Evolutionary conservation across 2,888 invertebrate species (phyloP), one percentile per base, ranked within the genome.

Genomic region (Falcaria lacertinaria): DNA sequence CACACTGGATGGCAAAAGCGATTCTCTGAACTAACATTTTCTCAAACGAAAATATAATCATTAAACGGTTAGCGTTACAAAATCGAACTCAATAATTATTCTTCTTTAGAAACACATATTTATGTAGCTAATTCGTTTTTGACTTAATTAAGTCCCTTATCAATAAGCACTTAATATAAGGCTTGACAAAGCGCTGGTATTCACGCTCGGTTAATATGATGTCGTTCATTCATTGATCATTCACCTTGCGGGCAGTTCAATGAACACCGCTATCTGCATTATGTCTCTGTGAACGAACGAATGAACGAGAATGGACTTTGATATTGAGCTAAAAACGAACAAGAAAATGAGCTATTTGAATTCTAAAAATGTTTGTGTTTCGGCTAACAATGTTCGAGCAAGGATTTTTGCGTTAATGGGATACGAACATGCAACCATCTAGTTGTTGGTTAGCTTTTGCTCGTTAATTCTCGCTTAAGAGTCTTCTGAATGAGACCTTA

Each of bases 171-270:
- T 28, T 28, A 3, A 11, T 11, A 11, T 7, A 28, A 28, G 11
- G 11, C 28, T 28, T 28, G 11, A 11, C 28, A 28, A 28, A 28
- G 28, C 11, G 5, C 47, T 40, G 45, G 52, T 50, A 47, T 47
- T 57, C 47, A 44, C 53, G 57, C 58, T 48, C 55, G 55, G 52
- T 40, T 60, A 42, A 40, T 48, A 54, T 33, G 35, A 44, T 58
- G 44, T 45, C 49, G 43, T 55, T 57, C 61, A 53, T 48, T 59
- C 28, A 11, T 28, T 28, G 28, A 28, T 28, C 28, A 28, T 28
- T 28, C 46, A 52, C 58, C 58, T 57, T 55, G 17, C 49, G 11
- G 28, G 28, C 51, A 58, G 61, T 57, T 59, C 55, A 60, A 33
- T 60, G 61, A 59, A 52, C 53, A 44, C 19, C 45, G 43, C 44